These are phyloP conservation scores for Ceryle rudis DNA, from an alignment of 2,797 vertebrate genomes.

Conservation along the genomic window DNA sequence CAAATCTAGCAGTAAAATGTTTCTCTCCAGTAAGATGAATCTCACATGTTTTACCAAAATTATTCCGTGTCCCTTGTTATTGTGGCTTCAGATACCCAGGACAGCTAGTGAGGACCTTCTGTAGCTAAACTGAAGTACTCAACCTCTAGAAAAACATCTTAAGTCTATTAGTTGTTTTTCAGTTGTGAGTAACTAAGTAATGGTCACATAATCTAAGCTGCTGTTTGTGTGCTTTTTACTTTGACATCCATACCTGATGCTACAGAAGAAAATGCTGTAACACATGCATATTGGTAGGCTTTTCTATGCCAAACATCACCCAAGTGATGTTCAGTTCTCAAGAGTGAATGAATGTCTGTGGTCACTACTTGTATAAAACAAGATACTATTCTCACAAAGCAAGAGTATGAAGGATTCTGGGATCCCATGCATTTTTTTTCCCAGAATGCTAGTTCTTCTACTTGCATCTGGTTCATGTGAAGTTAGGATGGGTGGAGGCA, in stretches of 20 bases:
- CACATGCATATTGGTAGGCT: not conserved
- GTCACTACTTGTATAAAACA: not conserved
- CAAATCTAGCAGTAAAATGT: slow-evolving; percentile 4
- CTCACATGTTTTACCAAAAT: not conserved
- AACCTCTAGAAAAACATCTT: not conserved
- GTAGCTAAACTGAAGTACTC: not conserved
- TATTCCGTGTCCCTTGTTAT: not conserved
- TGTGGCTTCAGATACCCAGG: not conserved
- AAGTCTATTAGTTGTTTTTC: not conserved
- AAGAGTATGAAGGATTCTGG: not conserved
- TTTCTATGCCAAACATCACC: not conserved
- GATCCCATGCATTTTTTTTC: not conserved
- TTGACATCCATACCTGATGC: not conserved
- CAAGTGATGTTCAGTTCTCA: not conserved
- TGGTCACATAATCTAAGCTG: not conserved
- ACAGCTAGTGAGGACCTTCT: not conserved
- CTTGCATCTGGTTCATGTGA: not conserved
- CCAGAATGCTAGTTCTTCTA: not conserved
- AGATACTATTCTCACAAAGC: not conserved
- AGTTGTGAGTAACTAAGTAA: not conserved
- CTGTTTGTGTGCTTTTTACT: not conserved
- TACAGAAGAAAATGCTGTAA: not conserved
- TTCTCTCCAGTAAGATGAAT: not conserved
- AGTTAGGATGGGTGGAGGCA: not conserved
- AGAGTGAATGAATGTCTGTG: not conserved